Conservation (phyloP, 2,888 invertebrate genomes). For the Drosophila nr. perissopoda region DNA sequence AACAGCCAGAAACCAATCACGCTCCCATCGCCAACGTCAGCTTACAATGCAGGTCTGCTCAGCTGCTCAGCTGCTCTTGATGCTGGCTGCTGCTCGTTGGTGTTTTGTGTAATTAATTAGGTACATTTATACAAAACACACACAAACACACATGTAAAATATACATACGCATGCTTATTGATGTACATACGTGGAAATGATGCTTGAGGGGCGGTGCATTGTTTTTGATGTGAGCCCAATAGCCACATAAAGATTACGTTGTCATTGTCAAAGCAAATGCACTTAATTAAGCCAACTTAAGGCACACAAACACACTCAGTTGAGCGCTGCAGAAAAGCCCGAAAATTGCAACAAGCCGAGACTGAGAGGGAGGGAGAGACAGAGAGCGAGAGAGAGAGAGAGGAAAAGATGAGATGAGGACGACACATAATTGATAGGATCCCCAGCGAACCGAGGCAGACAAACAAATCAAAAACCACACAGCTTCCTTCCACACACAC, state of each 20-base stretch:
- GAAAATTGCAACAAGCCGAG: constrained; percentile 35
- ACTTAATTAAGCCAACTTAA: constrained; percentile 77
- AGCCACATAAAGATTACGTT: constrained; percentile 68
- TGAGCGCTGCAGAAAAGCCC: constrained; percentile 12
- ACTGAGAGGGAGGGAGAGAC: not conserved
- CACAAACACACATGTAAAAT: constrained; percentile 17
- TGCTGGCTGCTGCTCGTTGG: constrained; percentile 34
- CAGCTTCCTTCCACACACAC: constrained; percentile 65
- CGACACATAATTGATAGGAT: constrained; percentile 61
- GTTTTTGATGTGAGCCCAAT: constrained; percentile 55
- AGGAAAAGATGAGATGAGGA: constrained; percentile 1
- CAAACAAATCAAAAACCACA: constrained; percentile 77
- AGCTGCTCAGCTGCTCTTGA: constrained; percentile 6
- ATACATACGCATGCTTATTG: constrained; percentile 5
- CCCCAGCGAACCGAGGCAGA: constrained; percentile 52
- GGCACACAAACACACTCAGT: constrained; percentile 28
- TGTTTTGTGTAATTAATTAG: constrained; percentile 77
- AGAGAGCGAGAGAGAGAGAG: not conserved
- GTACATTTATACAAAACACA: constrained; percentile 56
- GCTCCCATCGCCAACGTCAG: constrained; percentile 34
- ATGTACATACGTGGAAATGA: constrained; percentile 28
- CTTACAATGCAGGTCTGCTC: constrained; percentile 9
- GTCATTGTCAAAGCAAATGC: constrained; percentile 75
- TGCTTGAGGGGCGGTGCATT: constrained; percentile 46
- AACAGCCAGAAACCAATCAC: constrained; percentile 14